Evolutionary conservation across 2,888 invertebrate species (phyloP), one percentile per base, ranked within the genome.

Genomic region (Amphiduros pacificus): DNA sequence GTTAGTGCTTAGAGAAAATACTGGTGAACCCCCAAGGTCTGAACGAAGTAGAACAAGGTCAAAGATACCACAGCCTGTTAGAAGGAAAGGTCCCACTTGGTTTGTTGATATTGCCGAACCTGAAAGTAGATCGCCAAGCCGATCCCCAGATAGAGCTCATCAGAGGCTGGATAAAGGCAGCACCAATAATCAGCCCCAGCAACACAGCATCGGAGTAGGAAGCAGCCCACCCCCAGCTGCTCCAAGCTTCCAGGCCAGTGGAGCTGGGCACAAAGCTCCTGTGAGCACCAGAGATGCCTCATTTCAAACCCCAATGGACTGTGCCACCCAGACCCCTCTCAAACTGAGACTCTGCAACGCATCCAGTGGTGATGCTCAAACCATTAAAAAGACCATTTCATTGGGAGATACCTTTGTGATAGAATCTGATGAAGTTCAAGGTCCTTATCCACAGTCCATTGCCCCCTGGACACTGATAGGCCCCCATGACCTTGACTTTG

Each of bases 251-350:
- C n/a, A n/a, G n/a, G n/a, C n/a, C n/a, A n/a, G n/a, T n/a, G n/a
- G n/a, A n/a, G n/a, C n/a, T n/a, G n/a, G n/a, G n/a, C n/a, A n/a
- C n/a, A n/a, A n/a, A n/a, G 22, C 44, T 44, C 44, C 44, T n/a
- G n/a, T 5, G n/a, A 5, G 22, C 6, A 44, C n/a, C 22, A 51
- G 17, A 24, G 51, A 24, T 17, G 24, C 20, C 14, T 26, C 51
- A 3, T 22, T n/a, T 24, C 51, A 51, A 5, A 51, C 51, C 54
- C 22, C 24, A 2, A n/a, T n/a, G n/a, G n/a, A n/a, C n/a, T n/a
- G n/a, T n/a, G 53, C 44, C 26, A 59, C 62, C 11, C 62, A 62
- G 31, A 62, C 62, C n/a, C 62, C 62, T 6, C 49, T 62, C 9
- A 31, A 41, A 20, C 17, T 58, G 11, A 28, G 32, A 11, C 20